Evolutionary conservation across 2,888 invertebrate genomes (phyloP).

Genomic region (Cosmopolites sordidus): DNA sequence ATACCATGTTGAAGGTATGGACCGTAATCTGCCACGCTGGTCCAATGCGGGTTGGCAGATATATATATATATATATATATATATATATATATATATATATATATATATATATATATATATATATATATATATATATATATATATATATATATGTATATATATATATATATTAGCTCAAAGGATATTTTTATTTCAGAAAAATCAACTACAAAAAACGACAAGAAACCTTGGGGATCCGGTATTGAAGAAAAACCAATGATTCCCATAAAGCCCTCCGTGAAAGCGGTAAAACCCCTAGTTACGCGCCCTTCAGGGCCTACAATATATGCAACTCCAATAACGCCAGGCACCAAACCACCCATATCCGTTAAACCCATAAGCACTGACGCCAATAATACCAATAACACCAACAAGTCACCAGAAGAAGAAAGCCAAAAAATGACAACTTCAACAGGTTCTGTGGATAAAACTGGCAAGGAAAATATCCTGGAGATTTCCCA

Average conservation of each 20-base stretch:
- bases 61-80: too few species aligned
- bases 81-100: too few species aligned
- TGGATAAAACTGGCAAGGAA: constrained; percentile 46
- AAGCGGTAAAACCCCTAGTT: constrained; percentile 56
- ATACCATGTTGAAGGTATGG: too few species aligned
- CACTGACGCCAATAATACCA: constrained; percentile 10
- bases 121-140: too few species aligned
- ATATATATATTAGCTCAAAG: too few species aligned
- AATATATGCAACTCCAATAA: constrained; percentile 76
- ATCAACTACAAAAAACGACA: constrained; percentile 33
- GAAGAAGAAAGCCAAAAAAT: constrained; percentile 20
- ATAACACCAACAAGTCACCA: constrained; percentile 7
- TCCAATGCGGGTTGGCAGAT: too few species aligned
- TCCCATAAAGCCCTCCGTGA: constrained; percentile 64
- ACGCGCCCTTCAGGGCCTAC: constrained; percentile 54
- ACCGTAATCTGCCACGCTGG: too few species aligned
- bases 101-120: too few species aligned
- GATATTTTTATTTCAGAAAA: constrained; percentile 12
- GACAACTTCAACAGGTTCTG: constrained; percentile 32
- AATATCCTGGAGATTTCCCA: constrained; percentile 64
- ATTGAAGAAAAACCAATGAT: constrained; percentile 64
- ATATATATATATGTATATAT: too few species aligned
- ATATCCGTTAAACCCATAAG: constrained; percentile 51
- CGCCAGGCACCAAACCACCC: constrained; percentile 46
- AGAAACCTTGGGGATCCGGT: constrained; percentile 51